Percentiles rank a stretch among this genome's conserved stretches.
Evolutionary conservation across 2,888 invertebrate species (phyloP).

Genomic region (Cybosia mesomella): DNA sequence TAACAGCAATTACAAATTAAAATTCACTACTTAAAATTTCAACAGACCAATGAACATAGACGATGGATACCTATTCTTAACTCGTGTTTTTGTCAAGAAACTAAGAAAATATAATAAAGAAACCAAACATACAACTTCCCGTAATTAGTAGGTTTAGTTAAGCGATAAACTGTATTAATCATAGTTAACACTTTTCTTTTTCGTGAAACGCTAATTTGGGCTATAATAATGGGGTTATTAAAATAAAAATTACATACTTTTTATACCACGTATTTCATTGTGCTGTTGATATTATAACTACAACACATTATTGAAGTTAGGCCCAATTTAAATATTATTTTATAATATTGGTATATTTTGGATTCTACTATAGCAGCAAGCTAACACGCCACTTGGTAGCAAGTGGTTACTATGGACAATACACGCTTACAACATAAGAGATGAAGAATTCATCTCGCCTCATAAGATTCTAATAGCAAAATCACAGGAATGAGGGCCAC

Average conservation of each 20-base stretch:
- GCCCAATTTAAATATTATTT: neutral
- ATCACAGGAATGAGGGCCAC: no score
- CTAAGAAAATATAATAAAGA: neutral
- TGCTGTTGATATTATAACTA: neutral
- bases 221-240: neutral
- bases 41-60: no score
- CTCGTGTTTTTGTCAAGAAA: neutral
- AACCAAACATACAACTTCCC: neutral
- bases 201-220: neutral
- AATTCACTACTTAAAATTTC: no score
- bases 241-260: neutral
- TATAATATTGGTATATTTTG: neutral
- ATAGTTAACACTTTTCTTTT: constrained; percentile 1
- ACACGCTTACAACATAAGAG: no score
- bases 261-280: neutral
- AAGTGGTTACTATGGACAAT: neutral
- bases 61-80: no score
- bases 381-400: neutral
- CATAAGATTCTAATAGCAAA: no score
- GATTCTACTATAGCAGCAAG: neutral
- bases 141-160: neutral
- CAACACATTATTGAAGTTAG: neutral
- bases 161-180: constrained; percentile 9
- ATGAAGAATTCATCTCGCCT: no score
- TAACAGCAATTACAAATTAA: no score